Evolutionary conservation across 2,113 vertebrate species (phyloP).

Genomic region (Turdus rufiventris): DNA sequence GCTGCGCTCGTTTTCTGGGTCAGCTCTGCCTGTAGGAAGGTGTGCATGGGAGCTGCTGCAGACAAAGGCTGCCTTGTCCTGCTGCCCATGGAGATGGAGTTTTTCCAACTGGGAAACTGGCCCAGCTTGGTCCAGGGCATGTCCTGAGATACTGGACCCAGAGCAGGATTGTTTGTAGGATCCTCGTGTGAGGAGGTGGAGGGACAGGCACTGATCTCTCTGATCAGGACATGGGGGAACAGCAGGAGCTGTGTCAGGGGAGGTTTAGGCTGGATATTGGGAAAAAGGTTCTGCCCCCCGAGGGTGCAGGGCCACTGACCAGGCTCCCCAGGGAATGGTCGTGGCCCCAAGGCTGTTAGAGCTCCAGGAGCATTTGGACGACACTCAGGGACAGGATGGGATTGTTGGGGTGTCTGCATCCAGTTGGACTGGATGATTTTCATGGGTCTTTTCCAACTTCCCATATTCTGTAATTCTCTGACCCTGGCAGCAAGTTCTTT

Average conservation of each 20-base stretch:
- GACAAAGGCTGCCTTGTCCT: not conserved
- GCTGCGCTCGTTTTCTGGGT: not conserved
- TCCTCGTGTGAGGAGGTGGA: not conserved
- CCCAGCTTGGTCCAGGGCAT: not conserved
- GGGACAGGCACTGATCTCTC: not conserved
- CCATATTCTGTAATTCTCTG: not conserved
- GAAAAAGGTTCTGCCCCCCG: not conserved
- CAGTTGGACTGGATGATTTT: not conserved
- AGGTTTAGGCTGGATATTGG: not conserved
- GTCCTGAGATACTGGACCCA: not conserved
- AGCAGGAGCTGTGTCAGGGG: not conserved
- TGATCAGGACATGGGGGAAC: not conserved
- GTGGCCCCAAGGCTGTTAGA: rapidly evolving
- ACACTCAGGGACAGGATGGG: not conserved
- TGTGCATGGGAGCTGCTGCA: rapidly evolving
- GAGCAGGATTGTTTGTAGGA: not conserved
- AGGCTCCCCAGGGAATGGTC: not conserved
- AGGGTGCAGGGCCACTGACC: not conserved
- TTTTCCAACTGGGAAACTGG: not conserved
- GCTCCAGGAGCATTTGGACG: not conserved
- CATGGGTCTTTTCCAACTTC: not conserved
- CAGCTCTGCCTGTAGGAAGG: not conserved
- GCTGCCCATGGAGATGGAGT: rapidly evolving
- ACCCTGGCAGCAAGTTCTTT: not conserved
- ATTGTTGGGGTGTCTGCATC: not conserved